Conservation (phyloP, 2,113 vertebrate genomes). For the Ciconia stormi region DNA sequence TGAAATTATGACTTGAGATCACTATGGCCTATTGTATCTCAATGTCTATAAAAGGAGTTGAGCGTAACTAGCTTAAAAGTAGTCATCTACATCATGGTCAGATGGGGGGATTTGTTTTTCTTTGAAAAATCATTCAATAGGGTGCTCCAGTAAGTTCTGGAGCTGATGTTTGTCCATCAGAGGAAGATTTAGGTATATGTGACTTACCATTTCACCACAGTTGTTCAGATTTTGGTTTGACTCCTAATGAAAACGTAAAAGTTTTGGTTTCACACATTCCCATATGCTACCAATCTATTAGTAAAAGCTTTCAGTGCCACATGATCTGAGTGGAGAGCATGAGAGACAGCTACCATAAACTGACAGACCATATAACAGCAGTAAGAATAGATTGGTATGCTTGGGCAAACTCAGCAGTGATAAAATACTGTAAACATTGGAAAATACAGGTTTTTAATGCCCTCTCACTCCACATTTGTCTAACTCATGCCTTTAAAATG, state of each 20-base stretch:
- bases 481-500: not conserved
- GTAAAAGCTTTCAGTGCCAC: not conserved
- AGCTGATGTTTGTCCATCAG: not conserved
- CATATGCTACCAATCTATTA: not conserved
- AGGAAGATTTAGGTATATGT: not conserved
- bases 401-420: not conserved
- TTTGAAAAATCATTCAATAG: not conserved
- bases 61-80: not conserved
- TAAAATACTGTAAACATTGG: not conserved
- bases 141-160: not conserved
- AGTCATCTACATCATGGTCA: not conserved
- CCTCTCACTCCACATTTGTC: not conserved
- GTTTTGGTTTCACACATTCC: not conserved
- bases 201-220: not conserved
- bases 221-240: not conserved
- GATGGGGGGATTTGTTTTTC: not conserved
- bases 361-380: not conserved
- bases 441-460: not conserved
- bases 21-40: too few species aligned
- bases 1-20: not conserved
- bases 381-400: not conserved
- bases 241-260: not conserved
- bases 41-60: not conserved
- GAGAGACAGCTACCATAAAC: not conserved
- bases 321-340: not conserved